These are phyloP conservation scores for Phymanthus crucifer DNA, from an alignment of 92 coral and sea anemone species.

Conservation along the genomic window DNA sequence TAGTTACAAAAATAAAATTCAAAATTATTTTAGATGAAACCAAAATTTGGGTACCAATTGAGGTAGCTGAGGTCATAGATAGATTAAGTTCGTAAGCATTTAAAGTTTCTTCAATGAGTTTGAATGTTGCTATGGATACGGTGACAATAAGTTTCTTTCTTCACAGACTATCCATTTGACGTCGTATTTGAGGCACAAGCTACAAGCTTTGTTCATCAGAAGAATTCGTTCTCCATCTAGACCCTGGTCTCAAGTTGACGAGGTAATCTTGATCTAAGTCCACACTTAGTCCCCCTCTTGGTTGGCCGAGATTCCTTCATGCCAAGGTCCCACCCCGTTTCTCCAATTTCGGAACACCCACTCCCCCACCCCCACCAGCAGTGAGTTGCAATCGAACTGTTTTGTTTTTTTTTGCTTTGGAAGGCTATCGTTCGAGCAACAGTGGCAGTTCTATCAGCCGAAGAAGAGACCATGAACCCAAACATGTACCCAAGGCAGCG, in stretches of 20 bases:
- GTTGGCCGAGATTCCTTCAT: too few species aligned
- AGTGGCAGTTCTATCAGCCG: slow-evolving; percentile 82
- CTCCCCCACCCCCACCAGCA: too few species aligned
- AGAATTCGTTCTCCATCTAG: slow-evolving; percentile 92
- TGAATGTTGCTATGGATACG: background rate
- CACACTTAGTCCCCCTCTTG: too few species aligned
- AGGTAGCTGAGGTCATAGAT: too few species aligned
- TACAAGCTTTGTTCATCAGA: slow-evolving; percentile 85
- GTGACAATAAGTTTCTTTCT: background rate
- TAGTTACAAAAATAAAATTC: background rate
- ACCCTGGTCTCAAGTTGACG: slow-evolving; percentile 98
- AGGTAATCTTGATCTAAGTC: slow-evolving; percentile 45
- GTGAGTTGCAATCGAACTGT: too few species aligned
- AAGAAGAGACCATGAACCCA: slow-evolving; percentile 81
- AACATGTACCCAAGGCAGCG: slow-evolving; percentile 60
- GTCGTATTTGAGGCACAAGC: slow-evolving; percentile 84
- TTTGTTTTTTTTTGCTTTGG: background rate
- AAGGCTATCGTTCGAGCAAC: slow-evolving; percentile 86
- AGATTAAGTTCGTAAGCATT: too few species aligned
- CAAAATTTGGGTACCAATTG: too few species aligned
- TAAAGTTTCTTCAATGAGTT: background rate
- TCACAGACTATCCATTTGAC: slow-evolving; percentile 65
- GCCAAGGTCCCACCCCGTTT: too few species aligned
- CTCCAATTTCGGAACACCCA: too few species aligned
- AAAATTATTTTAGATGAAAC: background rate